Percentiles rank a stretch among this genome's conserved stretches.
Conservation (phyloP, 2,113 vertebrate genomes). For the Orthonyx spaldingii region DNA sequence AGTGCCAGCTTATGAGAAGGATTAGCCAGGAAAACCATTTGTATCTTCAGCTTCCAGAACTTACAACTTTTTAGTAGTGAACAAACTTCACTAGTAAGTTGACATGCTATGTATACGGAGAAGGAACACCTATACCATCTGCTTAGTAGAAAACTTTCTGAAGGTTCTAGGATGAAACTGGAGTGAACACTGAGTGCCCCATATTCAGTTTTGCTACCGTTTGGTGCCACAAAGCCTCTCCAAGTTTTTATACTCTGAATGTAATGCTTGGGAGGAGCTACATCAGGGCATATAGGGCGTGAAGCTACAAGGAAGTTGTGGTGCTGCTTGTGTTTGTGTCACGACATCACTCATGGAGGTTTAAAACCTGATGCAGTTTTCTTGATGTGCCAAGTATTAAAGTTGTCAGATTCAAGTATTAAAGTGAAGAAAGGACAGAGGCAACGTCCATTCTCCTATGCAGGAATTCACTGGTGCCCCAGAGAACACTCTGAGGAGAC, state of each 20-base stretch:
- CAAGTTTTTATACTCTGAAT: neutral
- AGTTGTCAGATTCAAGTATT: neutral
- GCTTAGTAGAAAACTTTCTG: neutral
- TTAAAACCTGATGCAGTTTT: neutral
- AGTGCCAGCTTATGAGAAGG: neutral
- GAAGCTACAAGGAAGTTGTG: neutral
- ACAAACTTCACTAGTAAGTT: neutral
- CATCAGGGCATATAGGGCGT: too few species aligned
- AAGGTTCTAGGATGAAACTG: neutral
- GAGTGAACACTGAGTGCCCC: fast-evolving
- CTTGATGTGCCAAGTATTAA: neutral
- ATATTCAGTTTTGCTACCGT: neutral
- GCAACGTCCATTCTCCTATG: neutral
- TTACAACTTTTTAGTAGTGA: neutral
- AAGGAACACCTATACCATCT: neutral
- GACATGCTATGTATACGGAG: neutral
- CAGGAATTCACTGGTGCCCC: neutral
- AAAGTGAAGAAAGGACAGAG: neutral
- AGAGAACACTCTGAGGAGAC: neutral
- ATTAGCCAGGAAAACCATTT: neutral
- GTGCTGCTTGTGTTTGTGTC: neutral
- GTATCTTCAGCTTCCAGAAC: neutral
- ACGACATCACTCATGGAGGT: neutral
- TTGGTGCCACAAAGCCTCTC: neutral
- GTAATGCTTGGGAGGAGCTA: neutral